Conservation (phyloP, 2,888 invertebrate species). For the Callinectes sapidus region DNA sequence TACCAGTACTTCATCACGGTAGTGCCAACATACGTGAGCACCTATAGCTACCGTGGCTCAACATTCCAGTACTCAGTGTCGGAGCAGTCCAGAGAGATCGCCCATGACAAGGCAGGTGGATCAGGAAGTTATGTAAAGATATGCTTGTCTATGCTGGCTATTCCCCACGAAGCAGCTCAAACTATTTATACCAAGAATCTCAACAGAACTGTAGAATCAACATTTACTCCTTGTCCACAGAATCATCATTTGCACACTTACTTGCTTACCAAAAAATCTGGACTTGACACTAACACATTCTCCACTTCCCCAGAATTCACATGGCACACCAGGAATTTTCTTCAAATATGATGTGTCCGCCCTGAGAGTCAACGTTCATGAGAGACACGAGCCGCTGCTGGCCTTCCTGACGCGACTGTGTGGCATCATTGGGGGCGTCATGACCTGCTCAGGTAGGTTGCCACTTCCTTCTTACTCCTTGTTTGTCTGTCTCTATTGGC, state of each 20-base stretch:
- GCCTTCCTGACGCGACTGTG: slow-evolving; percentile 92
- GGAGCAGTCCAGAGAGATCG: slow-evolving; percentile 81
- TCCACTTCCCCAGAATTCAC: slow-evolving; percentile 82
- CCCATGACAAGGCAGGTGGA: slow-evolving; percentile 78
- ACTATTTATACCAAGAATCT: too few species aligned
- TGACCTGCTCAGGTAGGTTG: slow-evolving; percentile 82
- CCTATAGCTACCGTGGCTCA: slow-evolving; percentile 74
- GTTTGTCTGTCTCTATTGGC: neutral
- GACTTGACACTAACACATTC: neutral
- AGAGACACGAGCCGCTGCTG: slow-evolving; percentile 83
- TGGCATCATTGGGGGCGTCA: slow-evolving; percentile 94
- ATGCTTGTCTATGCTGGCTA: neutral
- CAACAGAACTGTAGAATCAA: too few species aligned
- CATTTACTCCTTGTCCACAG: too few species aligned
- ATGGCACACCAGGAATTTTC: slow-evolving; percentile 95
- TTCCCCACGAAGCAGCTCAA: too few species aligned
- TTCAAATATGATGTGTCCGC: slow-evolving; percentile 96
- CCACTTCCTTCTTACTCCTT: neutral
- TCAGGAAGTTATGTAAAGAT: neutral
- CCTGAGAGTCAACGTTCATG: slow-evolving; percentile 86
- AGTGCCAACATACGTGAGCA: slow-evolving; percentile 91
- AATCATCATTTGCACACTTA: neutral
- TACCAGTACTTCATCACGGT: slow-evolving; percentile 97
- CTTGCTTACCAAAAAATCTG: neutral
- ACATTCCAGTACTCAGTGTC: slow-evolving; percentile 86